Percentiles rank a stretch among this genome's conserved stretches.
Conservation (phyloP, 2,113 vertebrate genomes). For the Tetrao urogallus region DNA sequence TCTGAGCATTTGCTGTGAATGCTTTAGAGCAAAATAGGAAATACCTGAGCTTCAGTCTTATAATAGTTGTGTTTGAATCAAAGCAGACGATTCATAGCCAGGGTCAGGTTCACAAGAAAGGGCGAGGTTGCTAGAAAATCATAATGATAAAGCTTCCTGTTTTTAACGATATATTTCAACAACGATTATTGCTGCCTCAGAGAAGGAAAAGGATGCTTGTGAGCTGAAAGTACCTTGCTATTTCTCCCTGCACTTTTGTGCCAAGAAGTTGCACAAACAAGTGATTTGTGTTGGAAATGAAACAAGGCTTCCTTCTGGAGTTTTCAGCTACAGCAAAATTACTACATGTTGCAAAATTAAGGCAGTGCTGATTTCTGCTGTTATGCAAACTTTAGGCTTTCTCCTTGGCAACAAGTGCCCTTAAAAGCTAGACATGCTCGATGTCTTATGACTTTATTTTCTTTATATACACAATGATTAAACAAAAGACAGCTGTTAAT, state of each 20-base stretch:
- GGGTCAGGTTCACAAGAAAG: conserved; percentile 48
- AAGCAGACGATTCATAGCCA: neutral
- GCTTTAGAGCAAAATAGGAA: conserved; percentile 58
- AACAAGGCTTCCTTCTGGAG: neutral
- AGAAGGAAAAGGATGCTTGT: conserved; percentile 52
- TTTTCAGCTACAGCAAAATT: neutral
- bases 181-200: conserved; percentile 23
- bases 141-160: conserved; percentile 67
- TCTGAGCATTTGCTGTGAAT: neutral
- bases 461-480: conserved; percentile 35
- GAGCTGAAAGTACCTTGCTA: conserved; percentile 13
- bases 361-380: neutral
- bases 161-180: conserved; percentile 63
- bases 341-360: neutral
- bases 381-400: conserved; percentile 43
- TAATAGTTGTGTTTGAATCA: neutral
- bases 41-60: neutral
- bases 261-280: conserved; percentile 33
- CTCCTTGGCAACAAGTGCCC: conserved; percentile 21
- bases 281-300: conserved; percentile 31
- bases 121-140: conserved; percentile 52
- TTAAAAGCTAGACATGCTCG: conserved; percentile 31
- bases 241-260: neutral
- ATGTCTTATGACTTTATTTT: conserved; percentile 35
- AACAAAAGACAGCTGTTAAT: conserved; percentile 56